A percentile compares a stretch with the other conserved stretches of the same genome.
phyloP scores from a whole-genome alignment of 2,113 vertebrate genomes.

The Hippolais icterina region DNA sequence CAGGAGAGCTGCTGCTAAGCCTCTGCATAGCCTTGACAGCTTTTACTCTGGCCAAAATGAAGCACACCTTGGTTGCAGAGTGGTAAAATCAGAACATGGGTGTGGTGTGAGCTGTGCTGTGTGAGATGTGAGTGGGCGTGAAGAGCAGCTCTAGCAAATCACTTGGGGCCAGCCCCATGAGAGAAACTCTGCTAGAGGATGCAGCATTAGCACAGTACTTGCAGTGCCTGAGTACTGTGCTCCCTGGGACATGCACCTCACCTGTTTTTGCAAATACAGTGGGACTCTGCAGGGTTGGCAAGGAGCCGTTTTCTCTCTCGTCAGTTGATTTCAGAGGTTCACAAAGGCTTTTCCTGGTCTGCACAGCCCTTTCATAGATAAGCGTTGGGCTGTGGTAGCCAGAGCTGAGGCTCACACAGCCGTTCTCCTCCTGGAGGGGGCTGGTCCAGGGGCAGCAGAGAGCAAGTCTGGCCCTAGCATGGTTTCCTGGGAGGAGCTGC shows the following conservation, averaged over 20 bases:
- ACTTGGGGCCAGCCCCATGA: neutral
- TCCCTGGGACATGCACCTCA: neutral
- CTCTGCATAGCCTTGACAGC: neutral
- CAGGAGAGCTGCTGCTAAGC: neutral
- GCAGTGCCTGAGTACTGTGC: rapidly evolving
- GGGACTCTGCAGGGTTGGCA: neutral
- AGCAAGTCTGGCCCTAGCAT: neutral
- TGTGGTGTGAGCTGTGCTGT: neutral
- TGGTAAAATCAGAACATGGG: neutral
- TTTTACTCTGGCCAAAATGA: neutral
- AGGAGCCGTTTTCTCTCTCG: neutral
- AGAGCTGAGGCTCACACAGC: neutral
- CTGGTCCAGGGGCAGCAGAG: neutral
- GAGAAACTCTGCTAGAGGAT: neutral
- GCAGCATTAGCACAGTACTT: neutral
- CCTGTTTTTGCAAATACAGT: neutral
- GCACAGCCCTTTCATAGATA: neutral
- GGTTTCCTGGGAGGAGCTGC: neutral
- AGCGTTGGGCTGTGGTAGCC: neutral
- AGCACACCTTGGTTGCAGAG: rapidly evolving
- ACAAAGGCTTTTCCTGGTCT: neutral
- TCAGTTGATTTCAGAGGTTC: rapidly evolving
- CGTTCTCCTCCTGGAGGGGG: neutral
- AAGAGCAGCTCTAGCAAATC: neutral
- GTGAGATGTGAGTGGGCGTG: rapidly evolving